Conservation (phyloP, 2,888 invertebrate species). For the Chironomus tentans region DNA sequence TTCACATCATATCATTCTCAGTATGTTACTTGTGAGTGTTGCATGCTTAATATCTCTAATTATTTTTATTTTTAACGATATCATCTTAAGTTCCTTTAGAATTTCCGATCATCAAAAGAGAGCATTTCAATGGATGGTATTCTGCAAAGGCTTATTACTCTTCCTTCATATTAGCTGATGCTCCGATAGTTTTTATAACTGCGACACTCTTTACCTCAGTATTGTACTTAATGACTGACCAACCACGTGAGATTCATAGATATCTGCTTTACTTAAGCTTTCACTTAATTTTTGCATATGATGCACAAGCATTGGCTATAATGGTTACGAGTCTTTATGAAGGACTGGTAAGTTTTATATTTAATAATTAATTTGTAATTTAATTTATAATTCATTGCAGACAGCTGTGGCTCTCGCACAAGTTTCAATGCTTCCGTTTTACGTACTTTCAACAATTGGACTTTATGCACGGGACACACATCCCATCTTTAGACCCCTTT, state of each 20-base stretch:
- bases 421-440: slow-evolving; percentile 74
- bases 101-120: slow-evolving; percentile 67
- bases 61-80: too few species aligned
- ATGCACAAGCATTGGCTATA: slow-evolving; percentile 74
- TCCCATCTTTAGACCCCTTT: slow-evolving; percentile 67
- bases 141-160: slow-evolving; percentile 72
- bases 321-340: slow-evolving; percentile 70
- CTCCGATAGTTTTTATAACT: slow-evolving; percentile 70
- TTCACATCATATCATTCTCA: slow-evolving; percentile 88
- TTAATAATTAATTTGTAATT: not conserved
- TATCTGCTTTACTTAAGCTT: slow-evolving; percentile 38
- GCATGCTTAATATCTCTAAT: too few species aligned
- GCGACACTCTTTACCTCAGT: slow-evolving; percentile 65
- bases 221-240: slow-evolving; percentile 79
- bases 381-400: slow-evolving; percentile 41
- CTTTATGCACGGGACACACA: slow-evolving; percentile 75
- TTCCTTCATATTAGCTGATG: slow-evolving; percentile 67
- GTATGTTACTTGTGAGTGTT: slow-evolving; percentile 73
- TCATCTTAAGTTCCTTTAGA: slow-evolving; percentile 64
- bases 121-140: slow-evolving; percentile 87
- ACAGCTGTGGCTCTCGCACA: slow-evolving; percentile 73
- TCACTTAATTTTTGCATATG: slow-evolving; percentile 42
- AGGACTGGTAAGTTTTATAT: slow-evolving; percentile 54
- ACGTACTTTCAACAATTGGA: slow-evolving; percentile 88
- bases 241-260: slow-evolving; percentile 64